Evolutionary conservation across 2,797 vertebrate species (phyloP).

Genomic region (Clarias laeviceps): DNA sequence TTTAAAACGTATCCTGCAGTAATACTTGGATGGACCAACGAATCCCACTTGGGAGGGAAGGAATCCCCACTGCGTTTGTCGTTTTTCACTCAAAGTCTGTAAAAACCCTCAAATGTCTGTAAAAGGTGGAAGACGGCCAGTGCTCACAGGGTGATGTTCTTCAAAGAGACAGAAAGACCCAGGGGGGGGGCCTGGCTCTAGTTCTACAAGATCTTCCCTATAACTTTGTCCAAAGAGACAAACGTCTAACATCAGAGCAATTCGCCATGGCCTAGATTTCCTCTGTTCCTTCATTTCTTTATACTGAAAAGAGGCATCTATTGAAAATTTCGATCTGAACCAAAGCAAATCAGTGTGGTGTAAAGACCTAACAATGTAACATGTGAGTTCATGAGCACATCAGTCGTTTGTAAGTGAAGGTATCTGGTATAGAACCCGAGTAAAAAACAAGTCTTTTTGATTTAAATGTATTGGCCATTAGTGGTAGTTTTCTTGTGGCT

Average conservation of each 20-base stretch:
- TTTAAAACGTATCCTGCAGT: background rate
- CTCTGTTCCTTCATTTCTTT: background rate
- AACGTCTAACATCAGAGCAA: background rate
- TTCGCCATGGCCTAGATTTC: background rate
- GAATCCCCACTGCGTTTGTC: background rate
- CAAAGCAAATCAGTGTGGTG: background rate
- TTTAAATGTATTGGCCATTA: background rate
- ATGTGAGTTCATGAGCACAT: background rate
- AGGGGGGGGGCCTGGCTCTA: background rate
- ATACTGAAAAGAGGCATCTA: slow-evolving; percentile 1
- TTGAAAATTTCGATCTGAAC: background rate
- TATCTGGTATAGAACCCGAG: background rate
- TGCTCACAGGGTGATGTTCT: slow-evolving; percentile 23
- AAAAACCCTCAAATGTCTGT: background rate
- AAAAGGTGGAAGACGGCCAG: slow-evolving; percentile 23
- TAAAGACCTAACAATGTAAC: background rate
- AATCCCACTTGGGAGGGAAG: slow-evolving; percentile 21
- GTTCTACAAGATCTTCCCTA: slow-evolving; percentile 21
- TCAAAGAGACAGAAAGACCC: slow-evolving; percentile 9
- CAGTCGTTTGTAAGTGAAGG: background rate
- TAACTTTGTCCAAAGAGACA: slow-evolving; percentile 12
- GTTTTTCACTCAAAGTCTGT: background rate
- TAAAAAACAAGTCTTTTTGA: background rate
- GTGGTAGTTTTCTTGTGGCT: background rate
- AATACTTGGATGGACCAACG: slow-evolving; percentile 2